Evolutionary conservation across 2,888 invertebrate genomes (phyloP), one percentile per base, ranked within the genome.

Genomic region (Villa cingulata): DNA sequence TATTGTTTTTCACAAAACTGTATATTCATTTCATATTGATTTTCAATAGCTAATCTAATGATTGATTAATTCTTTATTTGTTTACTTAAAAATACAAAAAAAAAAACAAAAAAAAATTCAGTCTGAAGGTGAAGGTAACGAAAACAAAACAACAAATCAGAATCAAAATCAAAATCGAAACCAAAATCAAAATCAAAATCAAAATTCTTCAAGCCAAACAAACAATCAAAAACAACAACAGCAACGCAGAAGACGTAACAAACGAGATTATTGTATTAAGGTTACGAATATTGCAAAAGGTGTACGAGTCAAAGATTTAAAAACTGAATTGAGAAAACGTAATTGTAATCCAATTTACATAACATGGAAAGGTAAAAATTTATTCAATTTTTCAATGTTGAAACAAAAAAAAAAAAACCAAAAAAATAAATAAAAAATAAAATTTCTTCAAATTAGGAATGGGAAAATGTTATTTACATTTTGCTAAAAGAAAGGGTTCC

Each of bases 271-370:
- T 50, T 66, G 66, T 48, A 60, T 68, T 37, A 68, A 77, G 72
- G 76, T 86, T 46, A 79, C 81, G 15, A 86, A 86, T 62, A 83
- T 86, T 59, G 76, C 81, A 47, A 77, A 77, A 17, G 76, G 74
- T 51, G 80, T 82, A 14, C 74, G 85, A 52, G 79, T 86, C 10
- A 78, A 83, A 42, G 85, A 86, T 60, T 66, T 86, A 57, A 86
- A 86, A 62, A 75, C 77, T 43, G 86, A 83, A 34, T 67, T 86
- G 32, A 74, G 74, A 38, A 81, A 82, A 58, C 79, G 83, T 56
- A 81, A 83, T 41, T 81, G 86, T 48, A 83, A 81, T 60, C 86
- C 86, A 6, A 76, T 77, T 56, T 77, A 81, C 53, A 86, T 86
- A 66, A 77, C 80, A 46, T 86, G 86, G 86, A 78, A 77, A 71